These are phyloP conservation scores for Plagiodera versicolora DNA, from an alignment of 2,888 invertebrate genomes.

Conservation along the genomic window DNA sequence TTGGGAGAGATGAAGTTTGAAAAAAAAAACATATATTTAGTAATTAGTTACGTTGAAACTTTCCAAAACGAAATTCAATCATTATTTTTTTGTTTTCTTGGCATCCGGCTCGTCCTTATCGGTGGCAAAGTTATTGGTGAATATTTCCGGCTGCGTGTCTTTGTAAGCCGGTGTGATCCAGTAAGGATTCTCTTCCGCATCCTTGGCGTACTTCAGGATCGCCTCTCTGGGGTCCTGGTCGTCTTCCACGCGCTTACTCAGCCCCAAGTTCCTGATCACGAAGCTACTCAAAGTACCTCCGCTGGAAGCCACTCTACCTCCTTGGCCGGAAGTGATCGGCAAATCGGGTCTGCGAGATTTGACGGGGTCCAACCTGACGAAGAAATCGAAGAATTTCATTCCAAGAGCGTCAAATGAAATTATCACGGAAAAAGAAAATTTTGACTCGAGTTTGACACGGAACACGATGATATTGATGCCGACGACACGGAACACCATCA, in stretches of 20 bases:
- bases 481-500: too few species aligned
- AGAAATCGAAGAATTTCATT: background rate
- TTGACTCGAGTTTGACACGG: too few species aligned
- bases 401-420: too few species aligned
- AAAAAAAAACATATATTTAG: too few species aligned
- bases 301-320: conserved; percentile 91
- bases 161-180: conserved; percentile 94
- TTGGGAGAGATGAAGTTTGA: too few species aligned
- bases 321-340: conserved; percentile 83
- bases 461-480: too few species aligned
- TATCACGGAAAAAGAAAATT: too few species aligned
- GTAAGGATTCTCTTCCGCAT: conserved; percentile 93
- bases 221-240: conserved; percentile 95
- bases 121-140: conserved; percentile 54
- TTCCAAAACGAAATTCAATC: too few species aligned
- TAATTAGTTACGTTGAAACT: too few species aligned
- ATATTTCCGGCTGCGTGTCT: conserved; percentile 83
- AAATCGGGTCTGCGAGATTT: conserved; percentile 82
- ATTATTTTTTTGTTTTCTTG: conserved; percentile 45
- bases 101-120: conserved; percentile 48
- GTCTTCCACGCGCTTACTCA: conserved; percentile 89
- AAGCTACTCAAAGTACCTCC: conserved; percentile 91
- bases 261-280: conserved; percentile 91
- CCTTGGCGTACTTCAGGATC: conserved; percentile 91
- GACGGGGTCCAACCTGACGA: conserved; percentile 69